Base-by-base conservation (phyloP, 2,113 vertebrate genomes). In the Paradoxurus hermaphroditus region DNA sequence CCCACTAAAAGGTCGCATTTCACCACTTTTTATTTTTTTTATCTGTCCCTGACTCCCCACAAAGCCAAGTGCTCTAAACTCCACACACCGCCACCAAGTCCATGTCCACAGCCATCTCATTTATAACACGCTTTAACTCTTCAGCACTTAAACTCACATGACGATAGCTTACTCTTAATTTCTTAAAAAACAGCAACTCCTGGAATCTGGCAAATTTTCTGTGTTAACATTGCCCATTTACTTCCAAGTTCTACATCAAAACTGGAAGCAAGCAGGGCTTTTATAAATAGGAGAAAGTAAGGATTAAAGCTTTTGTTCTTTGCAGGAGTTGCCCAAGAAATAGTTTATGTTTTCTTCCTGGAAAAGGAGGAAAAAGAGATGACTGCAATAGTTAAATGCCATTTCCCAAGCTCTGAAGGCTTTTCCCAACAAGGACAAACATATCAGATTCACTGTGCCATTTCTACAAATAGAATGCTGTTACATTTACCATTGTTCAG, bases 391-490 rank as follows among this genome's bases (percentile, higher is more conserved):
- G 39, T 86, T 95, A 90, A 96, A 79, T 75, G 68, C 4, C 63
- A 53, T 83, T 96, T 96, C 87, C 73, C 73, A 90, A 86, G 59
- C 25, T 89, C 83, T 51, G 15, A 75, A 84, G 67, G 36, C n/a
- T 85, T 95, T 89, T 90, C 73, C 34, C 68, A 97, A 96, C 46
- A 96, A 83, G 41, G 65, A 91, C 31, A 89, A 93, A 93, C 56
- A 29, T 21, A 84, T 81, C 34, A 90, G 85, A 88, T 44, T 90
- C 46, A 53, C 9, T 96, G 49, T 75, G 68, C 62, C 83, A 83
- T 90, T 95, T 96, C 96, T 95, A 96, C 79, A 98, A 96, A 98
- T 72, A 97, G 94, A 97, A 97, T 78, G 39, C 53, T 86, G 25
- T 73, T 92, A 83, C 29, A 91, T 75, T 92, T 97, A 90, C 77